Conservation (phyloP, 2,888 invertebrate species). For the Pomacea canaliculata region DNA sequence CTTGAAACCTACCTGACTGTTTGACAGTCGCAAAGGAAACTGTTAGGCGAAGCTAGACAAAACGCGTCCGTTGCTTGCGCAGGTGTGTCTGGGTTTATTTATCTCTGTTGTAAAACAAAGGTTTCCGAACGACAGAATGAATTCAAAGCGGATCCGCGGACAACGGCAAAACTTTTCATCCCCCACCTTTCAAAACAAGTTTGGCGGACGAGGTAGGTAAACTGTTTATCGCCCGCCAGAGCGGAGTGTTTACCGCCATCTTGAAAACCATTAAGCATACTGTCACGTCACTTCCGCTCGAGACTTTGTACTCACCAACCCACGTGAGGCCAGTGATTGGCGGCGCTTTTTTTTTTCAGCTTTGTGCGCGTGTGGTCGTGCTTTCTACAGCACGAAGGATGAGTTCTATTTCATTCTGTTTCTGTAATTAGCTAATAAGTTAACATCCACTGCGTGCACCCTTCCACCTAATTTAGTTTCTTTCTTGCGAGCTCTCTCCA, state of each 20-base stretch:
- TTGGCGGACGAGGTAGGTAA: constrained; percentile 15
- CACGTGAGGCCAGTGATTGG: not conserved
- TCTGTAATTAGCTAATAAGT: too few relatives aligned
- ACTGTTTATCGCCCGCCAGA: constrained; percentile 13
- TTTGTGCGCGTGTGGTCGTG: constrained; percentile 16
- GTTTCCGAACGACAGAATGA: not conserved
- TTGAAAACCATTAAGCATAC: constrained; percentile 28
- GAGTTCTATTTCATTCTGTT: too few relatives aligned
- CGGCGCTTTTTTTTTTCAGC: not conserved
- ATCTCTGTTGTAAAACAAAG: constrained; percentile 25
- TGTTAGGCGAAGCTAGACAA: constrained; percentile 7
- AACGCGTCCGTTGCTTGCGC: not conserved
- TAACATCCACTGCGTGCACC: too few relatives aligned
- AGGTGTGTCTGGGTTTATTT: constrained; percentile 18
- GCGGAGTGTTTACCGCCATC: constrained; percentile 15
- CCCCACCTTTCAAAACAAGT: constrained; percentile 24
- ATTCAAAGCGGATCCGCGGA: constrained; percentile 17
- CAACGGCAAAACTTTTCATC: constrained; percentile 25
- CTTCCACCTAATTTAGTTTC: too few relatives aligned
- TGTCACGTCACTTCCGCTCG: constrained; percentile 27
- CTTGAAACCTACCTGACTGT: constrained; percentile 2
- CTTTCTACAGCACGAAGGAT: too few relatives aligned
- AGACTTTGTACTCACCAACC: constrained; percentile 5
- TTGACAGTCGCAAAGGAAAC: constrained; percentile 8
- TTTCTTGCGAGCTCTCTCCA: too few relatives aligned